Conservation (phyloP, 1,140 invertebrate genomes). For the Patella vulgata region DNA sequence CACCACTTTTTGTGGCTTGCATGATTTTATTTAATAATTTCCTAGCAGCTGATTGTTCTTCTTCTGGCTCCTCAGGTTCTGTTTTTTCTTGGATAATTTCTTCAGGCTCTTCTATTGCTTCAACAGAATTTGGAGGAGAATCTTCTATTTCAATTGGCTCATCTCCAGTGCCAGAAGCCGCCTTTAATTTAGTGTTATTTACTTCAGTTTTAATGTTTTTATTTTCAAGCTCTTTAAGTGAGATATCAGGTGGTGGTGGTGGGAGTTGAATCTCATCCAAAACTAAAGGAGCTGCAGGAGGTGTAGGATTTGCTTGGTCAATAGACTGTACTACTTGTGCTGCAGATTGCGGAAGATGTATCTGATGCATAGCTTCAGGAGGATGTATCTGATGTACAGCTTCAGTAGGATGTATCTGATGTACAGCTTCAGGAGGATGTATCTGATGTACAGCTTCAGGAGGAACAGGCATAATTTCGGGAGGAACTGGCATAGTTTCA, state of each 20-base stretch:
- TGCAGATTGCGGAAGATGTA: conserved; percentile 18
- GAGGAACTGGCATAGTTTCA: too few relatives aligned
- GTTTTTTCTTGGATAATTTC: too few relatives aligned
- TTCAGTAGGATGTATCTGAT: neutral
- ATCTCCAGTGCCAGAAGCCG: conserved; percentile 1
- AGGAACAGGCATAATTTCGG: too few relatives aligned
- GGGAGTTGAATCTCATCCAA: conserved; percentile 12
- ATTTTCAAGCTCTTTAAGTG: conserved; percentile 3
- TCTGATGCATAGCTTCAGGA: conserved; percentile 8
- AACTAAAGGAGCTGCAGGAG: conserved; percentile 5
- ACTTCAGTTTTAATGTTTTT: too few relatives aligned
- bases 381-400: neutral
- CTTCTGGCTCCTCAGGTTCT: neutral
- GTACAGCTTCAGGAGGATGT: neutral
- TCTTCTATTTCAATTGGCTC: conserved; percentile 1
- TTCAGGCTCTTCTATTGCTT: too few relatives aligned
- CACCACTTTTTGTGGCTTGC: neutral
- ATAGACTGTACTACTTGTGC: neutral
- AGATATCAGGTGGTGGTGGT: conserved; percentile 11
- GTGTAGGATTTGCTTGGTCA: neutral
- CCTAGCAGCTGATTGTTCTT: conserved; percentile 4
- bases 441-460: neutral
- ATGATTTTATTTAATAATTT: conserved; percentile 4
- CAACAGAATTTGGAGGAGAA: too few relatives aligned
- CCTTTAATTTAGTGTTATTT: too few relatives aligned